These are phyloP conservation scores for Papilio polyxenes DNA, from an alignment of 1,140 invertebrate genomes.

Conservation along the genomic window DNA sequence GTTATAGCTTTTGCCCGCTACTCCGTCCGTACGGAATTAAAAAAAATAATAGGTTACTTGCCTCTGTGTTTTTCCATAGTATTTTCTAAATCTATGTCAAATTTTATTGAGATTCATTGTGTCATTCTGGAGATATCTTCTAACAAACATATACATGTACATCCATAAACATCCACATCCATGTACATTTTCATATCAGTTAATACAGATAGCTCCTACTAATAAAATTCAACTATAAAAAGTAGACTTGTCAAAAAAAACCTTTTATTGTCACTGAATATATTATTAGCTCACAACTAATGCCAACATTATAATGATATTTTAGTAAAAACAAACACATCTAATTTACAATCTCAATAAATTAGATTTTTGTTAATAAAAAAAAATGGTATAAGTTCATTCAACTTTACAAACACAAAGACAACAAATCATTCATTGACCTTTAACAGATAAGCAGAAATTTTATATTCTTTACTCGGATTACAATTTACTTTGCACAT, in stretches of 20 bases:
- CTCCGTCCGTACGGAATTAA: too few relatives aligned
- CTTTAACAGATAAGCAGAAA: neutral
- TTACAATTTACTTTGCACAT: neutral
- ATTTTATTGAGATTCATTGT: too few relatives aligned
- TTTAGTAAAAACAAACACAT: neutral
- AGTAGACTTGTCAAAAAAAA: neutral
- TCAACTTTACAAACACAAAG: neutral
- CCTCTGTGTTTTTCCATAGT: too few relatives aligned
- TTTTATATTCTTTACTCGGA: neutral
- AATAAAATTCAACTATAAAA: too few relatives aligned
- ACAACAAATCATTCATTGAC: neutral
- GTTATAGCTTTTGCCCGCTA: too few relatives aligned
- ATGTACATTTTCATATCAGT: neutral
- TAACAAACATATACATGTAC: too few relatives aligned
- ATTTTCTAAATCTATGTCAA: too few relatives aligned
- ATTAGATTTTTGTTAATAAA: neutral
- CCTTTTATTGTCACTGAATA: neutral
- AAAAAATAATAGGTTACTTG: too few relatives aligned
- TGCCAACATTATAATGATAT: neutral
- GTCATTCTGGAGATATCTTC: too few relatives aligned
- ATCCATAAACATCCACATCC: too few relatives aligned
- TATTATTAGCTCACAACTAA: conserved; percentile 1
- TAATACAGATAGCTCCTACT: neutral
- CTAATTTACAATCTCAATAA: neutral
- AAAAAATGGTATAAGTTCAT: neutral